These are phyloP conservation scores for Euborellia annulipes DNA, from an alignment of 1,140 invertebrate genomes.

Conservation along the genomic window DNA sequence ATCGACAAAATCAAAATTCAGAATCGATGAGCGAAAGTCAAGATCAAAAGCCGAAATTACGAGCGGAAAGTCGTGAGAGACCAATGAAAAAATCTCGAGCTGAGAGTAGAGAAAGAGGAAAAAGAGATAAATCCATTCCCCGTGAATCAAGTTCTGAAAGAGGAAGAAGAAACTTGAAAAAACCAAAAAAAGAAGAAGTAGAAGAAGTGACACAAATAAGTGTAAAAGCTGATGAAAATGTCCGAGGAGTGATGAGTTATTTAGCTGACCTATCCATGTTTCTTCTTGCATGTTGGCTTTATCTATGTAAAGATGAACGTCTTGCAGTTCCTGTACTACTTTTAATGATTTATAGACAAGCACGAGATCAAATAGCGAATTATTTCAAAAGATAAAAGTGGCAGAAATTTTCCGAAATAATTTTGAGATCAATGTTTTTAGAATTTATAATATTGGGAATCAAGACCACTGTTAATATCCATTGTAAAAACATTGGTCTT, in stretches of 20 bases:
- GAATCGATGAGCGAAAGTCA: too few relatives aligned
- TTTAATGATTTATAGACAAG: constrained; percentile 54
- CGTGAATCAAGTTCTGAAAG: background rate
- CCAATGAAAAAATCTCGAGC: too few relatives aligned
- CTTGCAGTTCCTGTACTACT: constrained; percentile 57
- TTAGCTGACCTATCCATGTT: constrained; percentile 51
- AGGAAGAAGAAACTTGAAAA: constrained; percentile 3
- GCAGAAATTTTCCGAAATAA: too few relatives aligned
- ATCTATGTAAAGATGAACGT: constrained; percentile 58
- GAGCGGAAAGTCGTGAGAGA: too few relatives aligned
- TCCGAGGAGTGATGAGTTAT: constrained; percentile 45
- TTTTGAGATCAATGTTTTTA: too few relatives aligned
- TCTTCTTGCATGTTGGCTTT: constrained; percentile 55
- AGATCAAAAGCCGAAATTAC: too few relatives aligned
- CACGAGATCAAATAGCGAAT: constrained; percentile 31
- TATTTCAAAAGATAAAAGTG: too few relatives aligned
- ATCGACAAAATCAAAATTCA: too few relatives aligned
- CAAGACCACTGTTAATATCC: too few relatives aligned
- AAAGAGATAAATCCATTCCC: background rate
- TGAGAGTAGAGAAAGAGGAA: background rate
- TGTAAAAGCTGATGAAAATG: background rate
- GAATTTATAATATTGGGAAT: too few relatives aligned
- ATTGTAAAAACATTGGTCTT: too few relatives aligned
- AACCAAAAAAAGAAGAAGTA: background rate
- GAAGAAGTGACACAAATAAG: background rate